Conservation (phyloP, 1,140 invertebrate genomes). For the Diploscapter pachys region DNA sequence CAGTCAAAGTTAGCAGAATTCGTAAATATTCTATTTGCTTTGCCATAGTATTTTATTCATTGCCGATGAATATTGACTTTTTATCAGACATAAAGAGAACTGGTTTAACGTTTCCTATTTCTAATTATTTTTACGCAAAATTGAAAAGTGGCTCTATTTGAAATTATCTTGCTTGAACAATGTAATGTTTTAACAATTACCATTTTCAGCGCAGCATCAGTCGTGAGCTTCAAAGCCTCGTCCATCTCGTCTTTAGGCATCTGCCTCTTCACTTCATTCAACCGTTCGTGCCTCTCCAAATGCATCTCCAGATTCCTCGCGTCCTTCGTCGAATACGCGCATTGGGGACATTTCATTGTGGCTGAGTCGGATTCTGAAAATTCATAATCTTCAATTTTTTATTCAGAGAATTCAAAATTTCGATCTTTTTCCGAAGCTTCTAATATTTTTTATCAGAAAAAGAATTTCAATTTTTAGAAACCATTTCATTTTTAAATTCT, state of each 20-base stretch:
- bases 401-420: neutral
- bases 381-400: neutral
- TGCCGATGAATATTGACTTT: too few species aligned
- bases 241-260: slow-evolving; percentile 30
- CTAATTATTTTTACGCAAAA: too few species aligned
- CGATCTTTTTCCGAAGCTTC: neutral
- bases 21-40: too few species aligned
- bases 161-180: slow-evolving; percentile 9
- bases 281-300: slow-evolving; percentile 28
- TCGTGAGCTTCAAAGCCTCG: slow-evolving; percentile 27
- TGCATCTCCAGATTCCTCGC: slow-evolving; percentile 34
- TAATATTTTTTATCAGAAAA: neutral
- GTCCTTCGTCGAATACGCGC: slow-evolving; percentile 21
- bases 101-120: too few species aligned
- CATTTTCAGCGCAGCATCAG: slow-evolving; percentile 38
- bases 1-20: too few species aligned
- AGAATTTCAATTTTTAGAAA: neutral
- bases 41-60: too few species aligned
- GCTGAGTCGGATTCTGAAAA: slow-evolving; percentile 11
- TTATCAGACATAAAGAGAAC: too few species aligned
- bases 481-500: neutral
- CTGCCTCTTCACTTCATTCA: slow-evolving; percentile 21
- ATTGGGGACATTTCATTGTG: slow-evolving; percentile 20
- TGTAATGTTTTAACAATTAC: neutral
- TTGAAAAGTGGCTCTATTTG: neutral